Conservation (phyloP, 1,140 invertebrate species). For the Lamellibrachia luymesi region DNA sequence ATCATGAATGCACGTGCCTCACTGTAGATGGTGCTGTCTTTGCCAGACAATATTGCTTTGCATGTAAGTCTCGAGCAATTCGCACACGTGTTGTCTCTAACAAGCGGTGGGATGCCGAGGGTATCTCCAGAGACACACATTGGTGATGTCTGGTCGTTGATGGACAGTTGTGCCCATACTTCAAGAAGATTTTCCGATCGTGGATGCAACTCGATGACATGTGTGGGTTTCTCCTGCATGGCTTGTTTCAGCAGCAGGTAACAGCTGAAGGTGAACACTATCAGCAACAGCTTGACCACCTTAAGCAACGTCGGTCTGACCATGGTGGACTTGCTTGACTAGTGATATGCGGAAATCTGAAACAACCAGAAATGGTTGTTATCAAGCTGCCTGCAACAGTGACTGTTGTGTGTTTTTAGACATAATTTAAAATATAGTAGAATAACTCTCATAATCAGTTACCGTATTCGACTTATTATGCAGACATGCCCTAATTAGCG, state of each 20-base stretch:
- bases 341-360: neutral
- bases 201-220: neutral
- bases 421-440: neutral
- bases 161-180: neutral
- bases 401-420: neutral
- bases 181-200: neutral
- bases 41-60: neutral
- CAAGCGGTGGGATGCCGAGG: neutral
- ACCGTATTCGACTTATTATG: too few relatives aligned
- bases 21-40: neutral
- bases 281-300: neutral
- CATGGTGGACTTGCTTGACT: neutral
- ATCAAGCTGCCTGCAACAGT: too few relatives aligned
- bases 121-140: neutral
- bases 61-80: neutral
- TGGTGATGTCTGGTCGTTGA: neutral
- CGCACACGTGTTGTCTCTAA: neutral
- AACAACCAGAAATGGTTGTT: neutral
- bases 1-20: constrained; percentile 15
- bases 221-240: neutral
- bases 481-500: too few relatives aligned
- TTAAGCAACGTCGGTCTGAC: neutral
- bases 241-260: neutral
- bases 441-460: too few relatives aligned
- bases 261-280: neutral